Percentiles rank a stretch among this genome's conserved stretches.
phyloP scores from a whole-genome alignment of 2,113 vertebrate genomes.

The Sinocyclocheilus grahami region DNA sequence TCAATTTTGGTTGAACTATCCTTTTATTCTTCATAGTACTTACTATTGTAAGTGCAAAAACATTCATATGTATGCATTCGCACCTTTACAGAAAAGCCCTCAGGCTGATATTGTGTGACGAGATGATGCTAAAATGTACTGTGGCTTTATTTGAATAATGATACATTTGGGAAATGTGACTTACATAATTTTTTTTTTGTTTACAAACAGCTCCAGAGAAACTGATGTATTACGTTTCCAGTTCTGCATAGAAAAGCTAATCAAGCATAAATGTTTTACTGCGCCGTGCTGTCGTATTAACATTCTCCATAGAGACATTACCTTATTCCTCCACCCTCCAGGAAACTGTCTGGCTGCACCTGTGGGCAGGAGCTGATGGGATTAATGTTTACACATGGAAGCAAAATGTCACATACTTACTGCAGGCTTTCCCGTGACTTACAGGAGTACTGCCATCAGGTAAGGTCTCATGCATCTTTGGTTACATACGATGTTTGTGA shows the following conservation, averaged over 20 bases:
- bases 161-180: conserved; percentile 21
- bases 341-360: conserved; percentile 35
- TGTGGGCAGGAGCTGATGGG: conserved; percentile 37
- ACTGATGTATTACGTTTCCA: conserved; percentile 16
- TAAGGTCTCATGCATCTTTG: conserved; percentile 1
- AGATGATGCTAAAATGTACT: not conserved
- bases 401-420: conserved; percentile 26
- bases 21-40: not conserved
- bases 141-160: conserved; percentile 37
- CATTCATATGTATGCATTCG: not conserved
- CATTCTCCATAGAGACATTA: conserved; percentile 33
- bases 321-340: conserved; percentile 29
- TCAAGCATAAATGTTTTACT: conserved; percentile 42
- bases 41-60: not conserved
- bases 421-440: not conserved
- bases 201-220: conserved; percentile 47
- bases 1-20: no score
- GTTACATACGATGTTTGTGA: conserved; percentile 5
- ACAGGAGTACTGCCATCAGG: not conserved
- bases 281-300: conserved; percentile 19
- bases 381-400: conserved; percentile 38
- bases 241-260: conserved; percentile 35
- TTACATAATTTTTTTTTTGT: conserved; percentile 24
- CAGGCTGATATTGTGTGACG: conserved; percentile 3
- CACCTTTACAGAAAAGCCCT: conserved; percentile 9